phyloP scores from a whole-genome alignment of 2,888 invertebrate species.

The Eupithecia inturbata region DNA sequence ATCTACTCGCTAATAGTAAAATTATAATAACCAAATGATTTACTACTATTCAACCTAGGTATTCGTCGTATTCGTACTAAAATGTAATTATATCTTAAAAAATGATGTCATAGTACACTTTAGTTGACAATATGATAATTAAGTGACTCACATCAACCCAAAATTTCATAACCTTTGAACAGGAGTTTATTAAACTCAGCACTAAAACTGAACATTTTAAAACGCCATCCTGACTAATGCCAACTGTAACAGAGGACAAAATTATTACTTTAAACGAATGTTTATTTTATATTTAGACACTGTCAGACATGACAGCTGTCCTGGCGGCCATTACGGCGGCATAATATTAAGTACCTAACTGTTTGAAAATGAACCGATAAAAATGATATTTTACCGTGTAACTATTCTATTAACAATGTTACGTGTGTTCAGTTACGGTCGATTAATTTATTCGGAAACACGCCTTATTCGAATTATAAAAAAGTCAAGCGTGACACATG shows the following conservation, averaged over 20 bases:
- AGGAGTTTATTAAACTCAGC: constrained; percentile 41
- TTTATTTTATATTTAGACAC: constrained; percentile 81
- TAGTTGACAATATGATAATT: background rate
- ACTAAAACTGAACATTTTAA: constrained; percentile 38
- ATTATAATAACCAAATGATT: background rate
- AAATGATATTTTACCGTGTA: constrained; percentile 67
- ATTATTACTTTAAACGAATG: constrained; percentile 59
- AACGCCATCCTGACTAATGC: constrained; percentile 50
- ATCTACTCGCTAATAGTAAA: background rate
- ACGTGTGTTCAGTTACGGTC: constrained; percentile 68
- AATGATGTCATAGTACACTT: background rate
- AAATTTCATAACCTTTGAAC: constrained; percentile 26
- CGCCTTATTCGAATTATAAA: constrained; percentile 50
- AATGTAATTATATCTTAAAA: background rate
- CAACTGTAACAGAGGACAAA: constrained; percentile 49
- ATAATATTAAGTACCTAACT: background rate
- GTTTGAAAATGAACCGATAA: constrained; percentile 70
- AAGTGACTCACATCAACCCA: constrained; percentile 21
- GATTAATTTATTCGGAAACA: constrained; percentile 64
- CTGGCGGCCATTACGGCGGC: constrained; percentile 65
- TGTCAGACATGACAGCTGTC: constrained; percentile 78
- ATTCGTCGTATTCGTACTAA: background rate
- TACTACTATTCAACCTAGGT: no score
- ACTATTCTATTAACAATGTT: constrained; percentile 56
- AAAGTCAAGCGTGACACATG: constrained; percentile 62